Evolutionary conservation across 2,113 vertebrate species (phyloP).

Genomic region (Dasypus novemcinctus): DNA sequence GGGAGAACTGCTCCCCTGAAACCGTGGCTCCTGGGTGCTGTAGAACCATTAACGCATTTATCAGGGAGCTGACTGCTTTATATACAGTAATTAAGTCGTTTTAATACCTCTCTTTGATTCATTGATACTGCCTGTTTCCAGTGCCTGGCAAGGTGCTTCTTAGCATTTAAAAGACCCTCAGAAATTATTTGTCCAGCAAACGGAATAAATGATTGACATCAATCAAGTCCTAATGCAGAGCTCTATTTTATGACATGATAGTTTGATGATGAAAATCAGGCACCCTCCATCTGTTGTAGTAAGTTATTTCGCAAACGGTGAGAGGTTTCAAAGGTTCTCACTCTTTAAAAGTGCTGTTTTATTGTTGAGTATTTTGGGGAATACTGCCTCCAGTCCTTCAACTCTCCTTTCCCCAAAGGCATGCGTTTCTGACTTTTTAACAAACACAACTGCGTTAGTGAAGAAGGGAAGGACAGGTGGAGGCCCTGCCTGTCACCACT

Average conservation of each 20-base stretch:
- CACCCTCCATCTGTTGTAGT: background rate
- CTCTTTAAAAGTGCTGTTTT: background rate
- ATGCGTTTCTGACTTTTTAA: background rate
- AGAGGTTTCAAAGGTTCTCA: background rate
- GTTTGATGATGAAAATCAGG: background rate
- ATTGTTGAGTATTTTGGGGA: background rate
- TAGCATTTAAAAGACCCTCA: background rate
- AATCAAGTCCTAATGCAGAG: background rate
- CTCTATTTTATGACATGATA: background rate
- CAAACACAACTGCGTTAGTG: background rate
- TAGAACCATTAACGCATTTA: background rate
- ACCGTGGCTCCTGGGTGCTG: background rate
- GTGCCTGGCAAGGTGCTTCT: background rate
- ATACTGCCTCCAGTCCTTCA: background rate
- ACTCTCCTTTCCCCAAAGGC: background rate
- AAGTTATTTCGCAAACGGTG: background rate
- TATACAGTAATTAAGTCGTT: background rate
- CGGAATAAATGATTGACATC: background rate
- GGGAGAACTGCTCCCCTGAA: background rate
- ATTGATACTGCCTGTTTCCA: background rate
- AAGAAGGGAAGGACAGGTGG: background rate
- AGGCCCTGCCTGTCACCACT: no score
- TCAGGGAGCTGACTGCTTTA: background rate
- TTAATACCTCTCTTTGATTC: background rate
- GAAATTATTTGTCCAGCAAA: background rate